Percentiles rank a stretch among this genome's conserved stretches.
These are phyloP conservation scores for Acronicta psi DNA, from an alignment of 2,888 invertebrate species.

Conservation along the genomic window DNA sequence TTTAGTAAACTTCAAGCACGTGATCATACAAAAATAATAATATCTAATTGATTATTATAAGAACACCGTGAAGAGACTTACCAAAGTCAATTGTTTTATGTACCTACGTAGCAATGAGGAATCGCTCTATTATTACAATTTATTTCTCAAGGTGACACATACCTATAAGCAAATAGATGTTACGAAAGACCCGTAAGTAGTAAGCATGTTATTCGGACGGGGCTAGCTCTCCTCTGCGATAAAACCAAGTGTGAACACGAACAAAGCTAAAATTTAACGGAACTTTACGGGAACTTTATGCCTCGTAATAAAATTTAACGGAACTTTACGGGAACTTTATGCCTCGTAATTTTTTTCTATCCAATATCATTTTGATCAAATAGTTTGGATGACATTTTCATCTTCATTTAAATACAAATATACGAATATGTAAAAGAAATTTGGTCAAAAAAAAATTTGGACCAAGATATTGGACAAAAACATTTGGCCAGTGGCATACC, in stretches of 20 bases:
- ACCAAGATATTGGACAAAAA: too few relatives aligned
- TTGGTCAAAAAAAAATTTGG: too few relatives aligned
- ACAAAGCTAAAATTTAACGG: background rate
- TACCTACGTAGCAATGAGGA: slow-evolving; percentile 39
- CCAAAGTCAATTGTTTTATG: slow-evolving; percentile 22
- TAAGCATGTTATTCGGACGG: slow-evolving; percentile 5
- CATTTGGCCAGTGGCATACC: too few relatives aligned
- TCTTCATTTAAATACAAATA: too few relatives aligned
- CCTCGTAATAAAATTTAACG: too few relatives aligned
- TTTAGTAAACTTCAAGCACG: slow-evolving; percentile 4
- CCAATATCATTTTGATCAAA: too few relatives aligned
- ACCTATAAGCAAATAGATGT: slow-evolving; percentile 12
- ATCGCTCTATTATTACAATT: slow-evolving; percentile 38
- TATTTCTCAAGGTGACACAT: slow-evolving; percentile 37
- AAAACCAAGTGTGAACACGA: background rate
- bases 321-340: too few relatives aligned
- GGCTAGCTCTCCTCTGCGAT: slow-evolving; percentile 6
- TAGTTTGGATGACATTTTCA: too few relatives aligned
- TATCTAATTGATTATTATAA: slow-evolving; percentile 6
- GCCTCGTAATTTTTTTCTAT: too few relatives aligned
- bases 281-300: too few relatives aligned
- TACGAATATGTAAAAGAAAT: too few relatives aligned
- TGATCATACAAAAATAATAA: slow-evolving; percentile 12
- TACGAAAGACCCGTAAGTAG: slow-evolving; percentile 20
- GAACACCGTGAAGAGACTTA: slow-evolving; percentile 20